phyloP scores from a whole-genome alignment of 2,113 vertebrate genomes.

The Oryzias woworae region DNA sequence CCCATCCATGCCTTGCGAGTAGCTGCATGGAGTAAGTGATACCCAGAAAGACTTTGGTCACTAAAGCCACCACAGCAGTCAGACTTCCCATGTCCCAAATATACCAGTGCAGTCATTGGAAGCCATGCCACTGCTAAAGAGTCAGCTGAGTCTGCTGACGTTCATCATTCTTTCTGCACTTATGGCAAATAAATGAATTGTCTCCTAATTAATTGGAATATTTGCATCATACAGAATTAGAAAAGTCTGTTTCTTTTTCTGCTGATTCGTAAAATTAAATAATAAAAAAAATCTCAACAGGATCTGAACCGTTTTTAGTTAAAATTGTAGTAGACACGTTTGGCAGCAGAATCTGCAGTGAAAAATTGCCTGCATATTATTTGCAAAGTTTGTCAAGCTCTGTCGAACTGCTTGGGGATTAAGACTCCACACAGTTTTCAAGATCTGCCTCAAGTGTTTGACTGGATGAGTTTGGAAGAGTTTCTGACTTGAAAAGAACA shows the following conservation, averaged over 20 bases:
- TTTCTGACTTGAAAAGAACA: constrained; percentile 9
- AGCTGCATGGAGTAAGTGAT: constrained; percentile 63
- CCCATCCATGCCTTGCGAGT: constrained; percentile 45
- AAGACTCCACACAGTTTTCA: constrained; percentile 29
- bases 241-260: too few species aligned
- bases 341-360: constrained; percentile 4
- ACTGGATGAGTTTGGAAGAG: constrained; percentile 11
- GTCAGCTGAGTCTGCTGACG: background rate
- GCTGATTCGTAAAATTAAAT: background rate
- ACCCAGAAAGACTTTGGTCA: constrained; percentile 58
- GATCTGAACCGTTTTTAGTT: background rate
- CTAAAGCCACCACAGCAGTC: constrained; percentile 60
- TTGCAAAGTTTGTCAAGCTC: constrained; percentile 11
- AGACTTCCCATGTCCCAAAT: constrained; percentile 56
- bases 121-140: constrained; percentile 13
- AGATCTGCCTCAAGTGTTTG: constrained; percentile 10
- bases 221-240: too few species aligned
- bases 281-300: background rate
- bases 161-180: too few species aligned
- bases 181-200: too few species aligned
- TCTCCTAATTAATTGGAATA: too few species aligned
- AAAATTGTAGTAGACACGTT: constrained; percentile 14
- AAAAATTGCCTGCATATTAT: constrained; percentile 5
- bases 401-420: constrained; percentile 16
- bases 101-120: constrained; percentile 41